A percentile compares a stretch with the other conserved stretches of the same genome.
Evolutionary conservation across 2,113 vertebrate species (phyloP).

Genomic region (Formicarius rufipectus): DNA sequence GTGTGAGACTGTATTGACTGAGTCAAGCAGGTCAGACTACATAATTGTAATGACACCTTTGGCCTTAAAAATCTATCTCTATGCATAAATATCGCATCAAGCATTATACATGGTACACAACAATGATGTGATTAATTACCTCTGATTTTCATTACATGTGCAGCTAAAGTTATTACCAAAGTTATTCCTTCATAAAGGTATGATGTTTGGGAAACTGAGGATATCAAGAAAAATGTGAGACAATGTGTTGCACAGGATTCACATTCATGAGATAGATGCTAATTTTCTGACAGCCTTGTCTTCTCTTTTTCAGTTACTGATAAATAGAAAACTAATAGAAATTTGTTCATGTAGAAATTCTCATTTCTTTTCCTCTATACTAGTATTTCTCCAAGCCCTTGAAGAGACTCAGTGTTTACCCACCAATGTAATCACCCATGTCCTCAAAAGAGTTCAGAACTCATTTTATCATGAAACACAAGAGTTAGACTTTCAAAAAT

Average conservation of each 20-base stretch:
- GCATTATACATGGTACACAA: not conserved
- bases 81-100: slow-evolving; percentile 4
- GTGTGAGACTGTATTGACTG: not conserved
- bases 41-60: not conserved
- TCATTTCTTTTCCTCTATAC: not conserved
- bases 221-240: not conserved
- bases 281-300: not conserved
- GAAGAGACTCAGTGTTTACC: not conserved
- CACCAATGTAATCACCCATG: not conserved
- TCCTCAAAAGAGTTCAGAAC: not conserved
- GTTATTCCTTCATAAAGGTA: not conserved
- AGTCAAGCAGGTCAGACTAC: not conserved
- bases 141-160: not conserved
- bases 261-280: not conserved
- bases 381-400: not conserved
- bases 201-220: not conserved
- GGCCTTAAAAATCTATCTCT: not conserved
- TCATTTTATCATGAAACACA: slow-evolving; percentile 1
- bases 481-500: not conserved
- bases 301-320: not conserved
- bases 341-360: not conserved
- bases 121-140: not conserved
- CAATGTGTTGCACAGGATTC: not conserved
- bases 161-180: not conserved
- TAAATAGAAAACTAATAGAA: not conserved